phyloP scores from a whole-genome alignment of 1,140 invertebrate species.

The Dreissena rostriformis region DNA sequence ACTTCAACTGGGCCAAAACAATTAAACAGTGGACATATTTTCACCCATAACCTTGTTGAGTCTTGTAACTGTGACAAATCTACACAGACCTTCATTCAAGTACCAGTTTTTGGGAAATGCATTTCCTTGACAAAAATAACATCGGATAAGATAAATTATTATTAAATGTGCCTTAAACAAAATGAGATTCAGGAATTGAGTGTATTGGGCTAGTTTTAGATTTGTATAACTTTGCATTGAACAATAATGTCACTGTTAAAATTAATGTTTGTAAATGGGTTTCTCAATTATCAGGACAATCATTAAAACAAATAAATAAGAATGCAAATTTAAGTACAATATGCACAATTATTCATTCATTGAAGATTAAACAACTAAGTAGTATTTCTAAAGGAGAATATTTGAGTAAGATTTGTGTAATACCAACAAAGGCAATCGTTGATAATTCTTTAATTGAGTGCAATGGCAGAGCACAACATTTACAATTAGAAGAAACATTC shows the following conservation, averaged over 20 bases:
- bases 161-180: not conserved
- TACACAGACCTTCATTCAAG: not conserved
- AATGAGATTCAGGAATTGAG: not conserved
- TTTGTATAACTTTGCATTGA: not conserved
- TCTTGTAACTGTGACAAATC: not conserved
- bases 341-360: not conserved
- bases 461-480: not conserved
- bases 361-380: conserved; percentile 34
- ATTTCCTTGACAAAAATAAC: not conserved
- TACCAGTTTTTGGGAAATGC: not conserved
- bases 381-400: conserved; percentile 9
- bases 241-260: not conserved
- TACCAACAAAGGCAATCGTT: conserved; percentile 4
- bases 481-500: conserved; percentile 1
- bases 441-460: too few relatives aligned
- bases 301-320: conserved; percentile 11
- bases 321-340: conserved; percentile 30
- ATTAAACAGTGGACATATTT: not conserved
- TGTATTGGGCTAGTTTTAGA: not conserved
- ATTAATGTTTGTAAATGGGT: not conserved
- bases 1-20: not conserved
- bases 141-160: not conserved
- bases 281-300: not conserved
- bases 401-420: conserved; percentile 1
- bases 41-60: not conserved